Percentiles rank a stretch among this genome's conserved stretches.
Conservation (phyloP, 2,888 invertebrate genomes). For the Drosophila prolongata region DNA sequence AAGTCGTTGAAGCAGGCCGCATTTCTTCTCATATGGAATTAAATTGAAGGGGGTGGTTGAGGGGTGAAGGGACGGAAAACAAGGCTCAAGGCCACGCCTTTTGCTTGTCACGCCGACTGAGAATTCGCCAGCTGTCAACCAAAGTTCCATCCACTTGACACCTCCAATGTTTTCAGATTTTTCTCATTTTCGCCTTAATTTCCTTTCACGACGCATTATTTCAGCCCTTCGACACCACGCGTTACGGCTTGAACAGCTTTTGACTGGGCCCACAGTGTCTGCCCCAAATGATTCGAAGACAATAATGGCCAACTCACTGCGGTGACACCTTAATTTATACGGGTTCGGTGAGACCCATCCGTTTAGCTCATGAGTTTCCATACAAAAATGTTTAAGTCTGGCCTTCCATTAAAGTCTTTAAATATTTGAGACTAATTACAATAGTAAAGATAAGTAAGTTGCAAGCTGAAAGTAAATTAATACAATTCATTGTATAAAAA, state of each 20-base stretch:
- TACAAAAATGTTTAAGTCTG: too few species aligned
- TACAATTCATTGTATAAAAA: too few species aligned
- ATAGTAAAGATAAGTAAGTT: too few species aligned
- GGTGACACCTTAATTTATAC: neutral
- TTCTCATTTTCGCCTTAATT: conserved; percentile 16
- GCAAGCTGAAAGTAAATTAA: too few species aligned
- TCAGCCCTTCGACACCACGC: conserved; percentile 27
- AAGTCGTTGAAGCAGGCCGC: conserved; percentile 12
- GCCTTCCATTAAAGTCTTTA: too few species aligned
- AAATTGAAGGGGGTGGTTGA: conserved; percentile 2
- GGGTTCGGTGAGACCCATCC: neutral
- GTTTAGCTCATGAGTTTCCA: neutral
- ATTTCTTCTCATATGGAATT: conserved; percentile 11
- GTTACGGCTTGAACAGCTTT: conserved; percentile 26
- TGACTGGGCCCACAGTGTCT: conserved; percentile 26
- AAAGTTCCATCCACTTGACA: conserved; percentile 28
- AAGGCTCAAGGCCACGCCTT: conserved; percentile 57
- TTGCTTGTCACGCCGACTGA: conserved; percentile 40
- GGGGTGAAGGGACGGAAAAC: conserved; percentile 6
- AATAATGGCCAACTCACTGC: conserved; percentile 4
- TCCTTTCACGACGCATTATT: conserved; percentile 25
- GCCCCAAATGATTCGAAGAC: conserved; percentile 20
- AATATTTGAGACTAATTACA: too few species aligned
- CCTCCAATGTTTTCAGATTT: conserved; percentile 15
- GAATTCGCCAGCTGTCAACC: conserved; percentile 40